Conservation (phyloP, 2,113 vertebrate genomes). For the Mustela nigripes region DNA sequence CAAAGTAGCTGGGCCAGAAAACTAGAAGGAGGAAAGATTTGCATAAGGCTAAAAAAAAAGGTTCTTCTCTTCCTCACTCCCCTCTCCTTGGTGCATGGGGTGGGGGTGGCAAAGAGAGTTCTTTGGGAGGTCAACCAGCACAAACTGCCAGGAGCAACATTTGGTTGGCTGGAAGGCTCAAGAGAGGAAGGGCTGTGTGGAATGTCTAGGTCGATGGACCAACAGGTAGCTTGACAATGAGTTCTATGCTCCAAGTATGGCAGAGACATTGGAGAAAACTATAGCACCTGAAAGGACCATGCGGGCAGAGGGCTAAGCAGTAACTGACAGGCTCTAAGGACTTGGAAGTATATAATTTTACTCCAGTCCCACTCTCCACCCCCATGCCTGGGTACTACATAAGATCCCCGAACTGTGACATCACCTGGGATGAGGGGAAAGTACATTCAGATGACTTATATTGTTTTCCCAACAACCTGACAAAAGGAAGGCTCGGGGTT, state of each 20-base stretch:
- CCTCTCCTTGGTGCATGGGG: neutral
- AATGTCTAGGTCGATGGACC: conserved; percentile 1
- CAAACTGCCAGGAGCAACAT: conserved; percentile 5
- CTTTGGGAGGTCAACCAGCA: neutral
- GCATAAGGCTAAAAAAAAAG: neutral
- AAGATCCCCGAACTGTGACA: neutral
- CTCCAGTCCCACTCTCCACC: neutral
- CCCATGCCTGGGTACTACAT: neutral
- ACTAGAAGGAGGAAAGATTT: conserved; percentile 44
- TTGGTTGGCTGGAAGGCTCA: conserved; percentile 35
- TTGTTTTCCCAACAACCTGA: neutral
- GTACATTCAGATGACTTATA: neutral
- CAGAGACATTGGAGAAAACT: conserved; percentile 9
- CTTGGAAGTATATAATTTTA: neutral
- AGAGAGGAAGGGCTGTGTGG: neutral
- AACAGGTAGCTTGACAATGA: neutral
- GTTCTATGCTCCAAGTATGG: neutral
- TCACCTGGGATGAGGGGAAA: conserved; percentile 37
- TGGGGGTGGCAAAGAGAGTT: neutral
- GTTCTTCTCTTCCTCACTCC: neutral
- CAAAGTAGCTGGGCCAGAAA: neutral
- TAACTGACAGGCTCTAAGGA: neutral
- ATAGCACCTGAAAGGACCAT: conserved; percentile 9
- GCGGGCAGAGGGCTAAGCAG: conserved; percentile 1
- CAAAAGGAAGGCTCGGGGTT: conserved; percentile 7